Evolutionary conservation across 2,113 vertebrate species (phyloP).

Genomic region (Ellobius talpinus): DNA sequence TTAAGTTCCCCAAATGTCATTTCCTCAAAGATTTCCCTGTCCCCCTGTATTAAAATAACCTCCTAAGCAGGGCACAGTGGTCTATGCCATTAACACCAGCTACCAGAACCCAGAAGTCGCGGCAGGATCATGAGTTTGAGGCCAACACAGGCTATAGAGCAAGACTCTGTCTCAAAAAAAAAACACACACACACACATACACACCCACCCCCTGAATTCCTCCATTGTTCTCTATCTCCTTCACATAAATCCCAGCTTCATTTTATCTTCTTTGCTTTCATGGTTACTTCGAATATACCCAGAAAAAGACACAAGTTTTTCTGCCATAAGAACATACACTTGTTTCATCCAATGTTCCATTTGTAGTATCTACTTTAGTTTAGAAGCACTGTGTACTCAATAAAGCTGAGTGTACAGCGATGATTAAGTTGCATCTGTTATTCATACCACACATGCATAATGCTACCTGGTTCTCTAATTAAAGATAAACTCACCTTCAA

Average conservation of each 20-base stretch:
- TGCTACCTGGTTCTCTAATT: neutral
- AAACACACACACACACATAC: too few species aligned
- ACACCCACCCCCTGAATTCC: neutral
- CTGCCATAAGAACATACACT: neutral
- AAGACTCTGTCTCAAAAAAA: neutral
- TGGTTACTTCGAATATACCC: neutral
- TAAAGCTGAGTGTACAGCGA: neutral
- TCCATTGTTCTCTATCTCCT: neutral
- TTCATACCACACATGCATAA: neutral
- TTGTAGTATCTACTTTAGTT: neutral
- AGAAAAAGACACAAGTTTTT: neutral
- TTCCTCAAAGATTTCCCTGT: neutral
- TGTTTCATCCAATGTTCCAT: neutral
- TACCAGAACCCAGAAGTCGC: neutral
- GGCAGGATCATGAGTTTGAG: neutral
- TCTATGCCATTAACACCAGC: too few species aligned
- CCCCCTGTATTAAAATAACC: neutral
- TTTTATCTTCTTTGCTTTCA: neutral
- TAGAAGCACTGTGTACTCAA: neutral
- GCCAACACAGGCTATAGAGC: neutral
- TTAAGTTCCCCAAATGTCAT: neutral
- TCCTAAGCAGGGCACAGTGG: neutral
- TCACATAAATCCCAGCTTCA: neutral
- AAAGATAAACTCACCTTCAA: slow-evolving; percentile 14
- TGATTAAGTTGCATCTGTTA: neutral